Conservation (phyloP, 2,888 invertebrate genomes). For the Agrotis exclamationis region DNA sequence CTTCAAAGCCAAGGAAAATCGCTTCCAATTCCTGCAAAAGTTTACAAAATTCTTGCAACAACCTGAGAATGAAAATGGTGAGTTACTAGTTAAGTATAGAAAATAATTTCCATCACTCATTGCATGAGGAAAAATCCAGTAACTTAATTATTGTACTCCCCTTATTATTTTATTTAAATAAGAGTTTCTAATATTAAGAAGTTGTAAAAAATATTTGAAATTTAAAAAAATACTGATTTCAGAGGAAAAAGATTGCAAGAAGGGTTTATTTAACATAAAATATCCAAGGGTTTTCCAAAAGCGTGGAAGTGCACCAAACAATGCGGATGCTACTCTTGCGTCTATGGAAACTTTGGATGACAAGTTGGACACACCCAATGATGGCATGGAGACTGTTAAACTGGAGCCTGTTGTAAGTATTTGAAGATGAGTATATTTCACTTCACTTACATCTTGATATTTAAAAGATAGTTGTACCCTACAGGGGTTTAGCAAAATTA, state of each 20-base stretch:
- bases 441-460: background rate
- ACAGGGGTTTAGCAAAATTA: too few relatives aligned
- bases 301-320: constrained; percentile 84
- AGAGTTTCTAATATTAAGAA: background rate
- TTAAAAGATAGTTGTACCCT: too few relatives aligned
- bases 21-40: constrained; percentile 83
- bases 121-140: background rate
- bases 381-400: constrained; percentile 94
- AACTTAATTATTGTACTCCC: background rate
- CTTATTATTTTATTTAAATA: too few relatives aligned
- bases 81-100: constrained; percentile 37
- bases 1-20: constrained; percentile 80
- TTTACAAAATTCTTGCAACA: constrained; percentile 85
- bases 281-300: constrained; percentile 91
- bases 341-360: constrained; percentile 96
- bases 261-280: constrained; percentile 77
- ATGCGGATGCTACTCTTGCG: constrained; percentile 93
- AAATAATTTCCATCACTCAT: background rate
- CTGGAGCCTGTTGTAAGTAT: constrained; percentile 90
- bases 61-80: constrained; percentile 80
- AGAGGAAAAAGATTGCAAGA: constrained; percentile 73
- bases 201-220: background rate
- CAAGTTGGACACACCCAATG: constrained; percentile 93
- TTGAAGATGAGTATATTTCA: background rate
- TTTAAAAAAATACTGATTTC: constrained; percentile 25